A percentile compares a stretch with the other conserved stretches of the same genome.
Evolutionary conservation across 2,888 invertebrate genomes (phyloP).

Genomic region (Pyralis farinalis): DNA sequence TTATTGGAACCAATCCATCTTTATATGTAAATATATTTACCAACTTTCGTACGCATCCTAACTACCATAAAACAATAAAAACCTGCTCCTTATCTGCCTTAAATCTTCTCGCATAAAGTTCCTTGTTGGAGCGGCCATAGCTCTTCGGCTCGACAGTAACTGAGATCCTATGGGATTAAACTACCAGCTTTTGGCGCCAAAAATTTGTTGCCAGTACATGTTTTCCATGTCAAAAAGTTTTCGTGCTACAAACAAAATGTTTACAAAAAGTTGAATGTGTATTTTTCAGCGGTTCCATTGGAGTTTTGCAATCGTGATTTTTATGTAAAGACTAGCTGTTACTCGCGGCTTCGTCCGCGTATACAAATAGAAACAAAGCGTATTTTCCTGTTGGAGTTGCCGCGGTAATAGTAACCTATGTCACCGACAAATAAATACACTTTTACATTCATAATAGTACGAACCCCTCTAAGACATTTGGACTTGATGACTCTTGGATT

Average conservation of each 20-base stretch:
- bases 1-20: not conserved
- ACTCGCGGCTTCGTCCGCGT: too few relatives aligned
- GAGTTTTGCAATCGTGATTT: too few relatives aligned
- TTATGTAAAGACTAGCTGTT: too few relatives aligned
- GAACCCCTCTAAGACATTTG: too few relatives aligned
- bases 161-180: slow-evolving; percentile 21
- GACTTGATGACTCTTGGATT: too few relatives aligned
- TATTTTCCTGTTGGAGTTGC: too few relatives aligned
- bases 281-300: too few relatives aligned
- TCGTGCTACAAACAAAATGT: slow-evolving; percentile 5
- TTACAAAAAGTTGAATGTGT: not conserved
- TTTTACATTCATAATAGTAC: too few relatives aligned
- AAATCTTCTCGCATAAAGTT: slow-evolving; percentile 16
- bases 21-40: not conserved
- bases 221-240: slow-evolving; percentile 11
- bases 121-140: slow-evolving; percentile 19
- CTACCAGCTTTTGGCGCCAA: slow-evolving; percentile 19
- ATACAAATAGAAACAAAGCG: too few relatives aligned
- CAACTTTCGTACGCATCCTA: slow-evolving; percentile 12
- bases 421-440: too few relatives aligned
- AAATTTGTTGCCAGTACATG: slow-evolving; percentile 16
- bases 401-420: too few relatives aligned
- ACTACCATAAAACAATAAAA: slow-evolving; percentile 9
- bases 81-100: slow-evolving; percentile 7
- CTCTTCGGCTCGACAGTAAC: slow-evolving; percentile 17